Percentiles rank a stretch among this genome's conserved stretches.
These are phyloP conservation scores for Eledone cirrhosa DNA, from an alignment of 2,888 invertebrate species.

Conservation along the genomic window DNA sequence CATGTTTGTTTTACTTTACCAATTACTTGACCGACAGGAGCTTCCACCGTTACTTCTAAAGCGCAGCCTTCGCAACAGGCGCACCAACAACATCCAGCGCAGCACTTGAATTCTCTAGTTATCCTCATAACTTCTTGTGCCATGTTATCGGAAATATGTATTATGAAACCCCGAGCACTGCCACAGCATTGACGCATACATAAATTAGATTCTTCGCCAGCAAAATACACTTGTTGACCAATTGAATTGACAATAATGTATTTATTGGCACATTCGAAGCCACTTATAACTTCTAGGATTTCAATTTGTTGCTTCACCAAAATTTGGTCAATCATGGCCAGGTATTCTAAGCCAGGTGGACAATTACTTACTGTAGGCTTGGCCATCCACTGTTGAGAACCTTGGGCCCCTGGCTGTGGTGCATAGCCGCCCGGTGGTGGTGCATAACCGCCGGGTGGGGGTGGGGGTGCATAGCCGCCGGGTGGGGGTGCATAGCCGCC, in stretches of 20 bases:
- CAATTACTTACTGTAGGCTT: slow-evolving; percentile 52
- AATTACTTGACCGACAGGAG: slow-evolving; percentile 59
- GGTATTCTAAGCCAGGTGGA: slow-evolving; percentile 63
- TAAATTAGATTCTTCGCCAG: slow-evolving; percentile 64
- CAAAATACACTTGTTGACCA: slow-evolving; percentile 62
- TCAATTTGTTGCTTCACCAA: slow-evolving; percentile 59
- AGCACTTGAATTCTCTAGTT: slow-evolving; percentile 60
- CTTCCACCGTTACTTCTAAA: slow-evolving; percentile 56
- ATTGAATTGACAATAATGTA: slow-evolving; percentile 57
- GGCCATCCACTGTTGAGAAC: slow-evolving; percentile 41
- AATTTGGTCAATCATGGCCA: slow-evolving; percentile 59
- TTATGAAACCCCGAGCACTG: slow-evolving; percentile 61
- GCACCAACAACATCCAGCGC: slow-evolving; percentile 60
- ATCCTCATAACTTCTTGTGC: slow-evolving; percentile 63
- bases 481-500: no score
- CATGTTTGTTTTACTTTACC: slow-evolving; percentile 63
- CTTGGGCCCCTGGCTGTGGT: slow-evolving; percentile 32
- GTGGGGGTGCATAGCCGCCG: no score
- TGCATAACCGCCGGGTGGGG: no score
- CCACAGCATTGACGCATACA: slow-evolving; percentile 66
- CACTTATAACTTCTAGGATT: slow-evolving; percentile 57
- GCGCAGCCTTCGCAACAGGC: slow-evolving; percentile 51
- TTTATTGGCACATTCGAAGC: slow-evolving; percentile 58
- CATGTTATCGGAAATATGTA: slow-evolving; percentile 66
- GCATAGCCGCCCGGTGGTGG: neutral